These are phyloP conservation scores for Dendrolimus houi DNA, from an alignment of 2,888 invertebrate species.

Conservation along the genomic window DNA sequence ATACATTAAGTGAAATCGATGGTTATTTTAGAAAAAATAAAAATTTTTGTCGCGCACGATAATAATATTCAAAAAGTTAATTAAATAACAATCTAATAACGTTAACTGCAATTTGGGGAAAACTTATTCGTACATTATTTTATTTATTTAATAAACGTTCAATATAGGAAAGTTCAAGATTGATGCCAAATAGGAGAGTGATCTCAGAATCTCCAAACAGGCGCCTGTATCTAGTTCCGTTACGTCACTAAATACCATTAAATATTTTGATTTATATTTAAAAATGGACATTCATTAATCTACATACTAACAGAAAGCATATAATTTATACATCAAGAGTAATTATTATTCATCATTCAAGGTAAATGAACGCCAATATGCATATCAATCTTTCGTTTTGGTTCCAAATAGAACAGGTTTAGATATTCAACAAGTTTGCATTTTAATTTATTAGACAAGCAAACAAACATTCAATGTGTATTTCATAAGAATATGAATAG, in stretches of 20 bases:
- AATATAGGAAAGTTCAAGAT: too few species aligned
- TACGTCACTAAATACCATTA: slow-evolving; percentile 23
- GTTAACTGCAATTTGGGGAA: too few species aligned
- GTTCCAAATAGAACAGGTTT: slow-evolving; percentile 51
- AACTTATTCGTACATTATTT: too few species aligned
- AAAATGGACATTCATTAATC: slow-evolving; percentile 48
- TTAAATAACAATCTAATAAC: too few species aligned
- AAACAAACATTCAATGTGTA: slow-evolving; percentile 49
- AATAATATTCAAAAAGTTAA: too few species aligned
- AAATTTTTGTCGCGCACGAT: too few species aligned
- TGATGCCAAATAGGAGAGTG: too few species aligned
- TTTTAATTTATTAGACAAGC: slow-evolving; percentile 45
- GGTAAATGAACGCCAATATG: slow-evolving; percentile 60
- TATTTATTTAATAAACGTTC: too few species aligned
- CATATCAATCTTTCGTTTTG: slow-evolving; percentile 61
- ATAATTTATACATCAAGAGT: slow-evolving; percentile 49
- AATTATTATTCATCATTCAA: slow-evolving; percentile 67
- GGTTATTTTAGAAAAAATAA: too few species aligned
- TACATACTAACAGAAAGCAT: slow-evolving; percentile 46
- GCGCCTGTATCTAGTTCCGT: too few species aligned
- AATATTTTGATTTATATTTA: slow-evolving; percentile 41
- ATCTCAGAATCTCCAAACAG: too few species aligned
- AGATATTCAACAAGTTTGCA: slow-evolving; percentile 42
- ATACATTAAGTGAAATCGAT: too few species aligned
- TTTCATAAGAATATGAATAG: slow-evolving; percentile 64